Evolutionary conservation across 2,113 vertebrate genomes (phyloP), one percentile per base, ranked within the genome.

Genomic region (Chloroceryle aenea): DNA sequence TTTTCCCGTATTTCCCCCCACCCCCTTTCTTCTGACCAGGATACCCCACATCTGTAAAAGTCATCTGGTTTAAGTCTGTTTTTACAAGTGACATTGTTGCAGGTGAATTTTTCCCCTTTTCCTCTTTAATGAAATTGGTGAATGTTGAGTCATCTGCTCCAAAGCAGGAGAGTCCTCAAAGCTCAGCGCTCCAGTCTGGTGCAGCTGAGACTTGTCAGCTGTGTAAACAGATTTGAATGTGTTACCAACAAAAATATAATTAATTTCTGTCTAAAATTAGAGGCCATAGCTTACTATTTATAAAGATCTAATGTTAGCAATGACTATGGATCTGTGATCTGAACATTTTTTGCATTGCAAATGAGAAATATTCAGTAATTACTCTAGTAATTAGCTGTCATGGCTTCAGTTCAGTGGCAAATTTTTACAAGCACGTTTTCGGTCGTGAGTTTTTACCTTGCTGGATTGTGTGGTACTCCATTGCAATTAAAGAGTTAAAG

Each of bases 161-260:
- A 96, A 96, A 96, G 97, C 94, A 96, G 76, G 87, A 68, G 95
- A 81, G 81, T 95, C 93, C 96, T 98, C 97, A 98, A 96, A 98
- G 97, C 98, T 98, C 97, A 50, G 94, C 63, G 95, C 96, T 97
- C 23, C 38, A 97, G 95, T 96, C 97, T 97, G 94, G 92, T 97
- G 96, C 95, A 97, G 97, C 98, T 98, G 97, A 97, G 97, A 90
- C 97, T 97, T 94, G 92, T 98, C 98, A 98, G 98, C 98, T 98
- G 98, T 98, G 98, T 98, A 98, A 98, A 98, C 98, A 98, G 92
- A 97, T 96, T 90, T 91, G 96, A 98, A 96, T 96, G 97, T 98
- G 97, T 98, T 98, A 98, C 98, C 98, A 98, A 97, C 98, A 96
- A 98, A 98, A 98, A 97, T 98, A 98, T 97, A 98, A 98, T 98